Base-by-base conservation (phyloP, 2,113 vertebrate genomes). In the Psophia crepitans region DNA sequence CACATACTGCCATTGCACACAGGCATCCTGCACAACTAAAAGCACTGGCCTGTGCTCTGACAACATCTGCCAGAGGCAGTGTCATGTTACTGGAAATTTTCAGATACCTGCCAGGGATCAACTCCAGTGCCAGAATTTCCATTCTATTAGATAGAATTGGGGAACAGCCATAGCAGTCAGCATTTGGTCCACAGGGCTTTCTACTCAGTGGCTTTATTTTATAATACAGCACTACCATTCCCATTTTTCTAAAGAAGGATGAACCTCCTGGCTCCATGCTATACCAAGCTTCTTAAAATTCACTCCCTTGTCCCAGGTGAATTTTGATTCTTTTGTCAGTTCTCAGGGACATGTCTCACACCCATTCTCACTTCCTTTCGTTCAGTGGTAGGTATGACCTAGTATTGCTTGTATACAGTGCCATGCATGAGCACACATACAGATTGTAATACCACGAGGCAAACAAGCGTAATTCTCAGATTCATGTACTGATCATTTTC, bases 341-440 rank as follows among this genome's bases (percentile, higher is more conserved):
- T 82, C 26, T 48, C 23, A 48, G 44, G 20, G 43, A 84, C 0
- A 0, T 10, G 2, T 87, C 30, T 63, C 39, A 60, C 18, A 53
- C 10, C 18, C 5, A 0, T 61, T 81, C 27, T 57, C 32, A 70
- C 22, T 70, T 61, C 21, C 5, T 64, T 74, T 84, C 0, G 0
- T n/a, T 66, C 61, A 60, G 43, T 1, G 2, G 12, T 32, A 41
- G 14, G 6, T 56, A 37, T 12, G 17, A 76, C 13, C 9, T 27
- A 33, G 10, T n/a, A 70, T 33, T 64, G 35, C 9, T 83, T 56
- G 12, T 35, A 51, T 8, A 27, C 4, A 24, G n/a, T 43, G 15
- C 51, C 33, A 33, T 28, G 11, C 17, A 58, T 70, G 26, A 41
- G 32, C 48, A 76, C 1, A 6, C 18, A 77, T 26, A 6, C 60